Evolutionary conservation across 2,888 invertebrate species (phyloP).

Genomic region (Gymnocheta viridis): DNA sequence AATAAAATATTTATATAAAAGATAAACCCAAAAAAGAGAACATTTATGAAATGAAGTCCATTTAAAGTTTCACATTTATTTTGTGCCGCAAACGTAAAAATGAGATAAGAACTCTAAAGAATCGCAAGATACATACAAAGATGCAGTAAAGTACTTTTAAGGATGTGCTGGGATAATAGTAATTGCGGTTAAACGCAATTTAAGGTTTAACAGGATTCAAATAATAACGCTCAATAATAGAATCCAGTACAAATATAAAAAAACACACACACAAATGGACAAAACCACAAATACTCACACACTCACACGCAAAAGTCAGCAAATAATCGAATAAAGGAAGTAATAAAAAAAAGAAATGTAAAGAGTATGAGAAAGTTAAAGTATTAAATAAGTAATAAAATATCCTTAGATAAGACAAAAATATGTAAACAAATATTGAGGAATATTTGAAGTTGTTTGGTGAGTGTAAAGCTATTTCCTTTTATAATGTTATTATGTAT

Average conservation of each 20-base stretch:
- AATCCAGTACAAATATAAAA: slow-evolving; percentile 41
- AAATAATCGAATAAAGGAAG: slow-evolving; percentile 47
- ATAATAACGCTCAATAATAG: slow-evolving; percentile 56
- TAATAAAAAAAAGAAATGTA: slow-evolving; percentile 31
- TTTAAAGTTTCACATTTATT: slow-evolving; percentile 62
- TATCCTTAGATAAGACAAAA: slow-evolving; percentile 52
- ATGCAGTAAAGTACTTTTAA: slow-evolving; percentile 47
- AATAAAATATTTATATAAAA: slow-evolving; percentile 70
- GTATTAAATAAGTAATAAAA: slow-evolving; percentile 62
- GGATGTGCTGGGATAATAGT: slow-evolving; percentile 53
- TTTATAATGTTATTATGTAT: too few relatives aligned
- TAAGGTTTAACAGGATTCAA: slow-evolving; percentile 64
- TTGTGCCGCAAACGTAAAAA: slow-evolving; percentile 39
- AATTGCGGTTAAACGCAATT: slow-evolving; percentile 70
- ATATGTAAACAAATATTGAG: slow-evolving; percentile 5
- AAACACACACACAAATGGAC: slow-evolving; percentile 12
- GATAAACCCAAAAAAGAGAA: neutral
- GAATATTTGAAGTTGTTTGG: neutral
- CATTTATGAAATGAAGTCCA: slow-evolving; percentile 32
- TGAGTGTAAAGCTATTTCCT: neutral
- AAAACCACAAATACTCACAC: slow-evolving; percentile 14
- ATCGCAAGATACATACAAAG: neutral
- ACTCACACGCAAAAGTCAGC: neutral
- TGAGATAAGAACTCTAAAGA: slow-evolving; percentile 44
- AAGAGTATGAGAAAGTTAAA: slow-evolving; percentile 1